phyloP scores from a whole-genome alignment of 2,797 vertebrate species.

The Platyrinchus mystaceus region DNA sequence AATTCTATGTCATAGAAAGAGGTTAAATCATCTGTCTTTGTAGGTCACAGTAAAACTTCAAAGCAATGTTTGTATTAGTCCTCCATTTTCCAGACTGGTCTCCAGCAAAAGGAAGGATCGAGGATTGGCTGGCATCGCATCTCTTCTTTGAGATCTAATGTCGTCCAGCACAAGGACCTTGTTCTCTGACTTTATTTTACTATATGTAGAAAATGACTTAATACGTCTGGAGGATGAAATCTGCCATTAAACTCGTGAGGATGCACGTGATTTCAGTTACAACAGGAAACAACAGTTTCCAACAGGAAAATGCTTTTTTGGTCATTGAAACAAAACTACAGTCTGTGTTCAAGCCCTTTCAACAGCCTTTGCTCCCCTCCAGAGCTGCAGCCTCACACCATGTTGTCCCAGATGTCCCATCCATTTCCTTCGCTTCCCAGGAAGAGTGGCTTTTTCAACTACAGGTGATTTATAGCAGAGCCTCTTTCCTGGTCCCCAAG shows the following conservation, averaged over 20 bases:
- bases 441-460: not conserved
- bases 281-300: not conserved
- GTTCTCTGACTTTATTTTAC: not conserved
- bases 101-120: not conserved
- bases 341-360: not conserved
- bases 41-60: not conserved
- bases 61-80: not conserved
- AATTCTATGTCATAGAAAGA: not conserved
- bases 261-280: not conserved
- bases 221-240: not conserved
- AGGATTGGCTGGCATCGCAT: not conserved
- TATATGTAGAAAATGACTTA: not conserved
- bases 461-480: not conserved
- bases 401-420: not conserved
- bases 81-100: not conserved
- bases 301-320: not conserved
- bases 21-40: not conserved
- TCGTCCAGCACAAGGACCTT: not conserved
- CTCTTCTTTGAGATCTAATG: not conserved
- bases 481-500: not conserved
- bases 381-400: not conserved
- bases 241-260: not conserved
- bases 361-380: not conserved
- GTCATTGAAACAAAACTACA: not conserved
- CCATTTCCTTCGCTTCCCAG: not conserved